Conservation (phyloP, 2,797 vertebrate genomes). For the Acipenser ruthenus region DNA sequence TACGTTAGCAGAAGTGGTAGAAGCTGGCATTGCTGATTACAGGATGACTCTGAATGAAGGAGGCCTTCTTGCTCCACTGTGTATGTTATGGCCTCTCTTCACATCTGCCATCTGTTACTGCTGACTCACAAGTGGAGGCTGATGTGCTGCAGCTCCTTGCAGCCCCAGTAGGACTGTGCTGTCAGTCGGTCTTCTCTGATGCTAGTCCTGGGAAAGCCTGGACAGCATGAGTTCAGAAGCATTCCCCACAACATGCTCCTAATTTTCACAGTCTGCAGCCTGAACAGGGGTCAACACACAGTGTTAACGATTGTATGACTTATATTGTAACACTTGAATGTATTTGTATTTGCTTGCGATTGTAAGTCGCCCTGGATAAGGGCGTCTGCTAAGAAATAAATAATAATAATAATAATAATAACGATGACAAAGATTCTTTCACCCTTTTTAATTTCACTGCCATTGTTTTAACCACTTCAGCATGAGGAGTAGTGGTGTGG, state of each 20-base stretch:
- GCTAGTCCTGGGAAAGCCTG: background rate
- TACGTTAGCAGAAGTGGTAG: no score
- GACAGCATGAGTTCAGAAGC: slow-evolving; percentile 1
- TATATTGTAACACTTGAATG: no score
- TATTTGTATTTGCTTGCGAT: no score
- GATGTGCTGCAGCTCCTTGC: background rate
- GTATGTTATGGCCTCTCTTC: no score
- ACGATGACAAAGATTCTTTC: background rate
- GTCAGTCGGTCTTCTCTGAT: background rate
- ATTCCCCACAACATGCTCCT: slow-evolving; percentile 6
- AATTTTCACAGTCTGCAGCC: slow-evolving; percentile 1
- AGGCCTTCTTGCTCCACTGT: no score
- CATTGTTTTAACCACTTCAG: background rate
- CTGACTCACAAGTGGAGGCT: background rate
- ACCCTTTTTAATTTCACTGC: background rate
- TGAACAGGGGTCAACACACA: slow-evolving; percentile 2
- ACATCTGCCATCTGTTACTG: no score
- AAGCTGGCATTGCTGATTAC: no score
- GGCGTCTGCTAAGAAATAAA: no score
- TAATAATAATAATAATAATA: no score
- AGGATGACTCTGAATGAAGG: no score
- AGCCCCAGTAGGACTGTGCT: background rate
- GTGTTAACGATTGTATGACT: background rate
- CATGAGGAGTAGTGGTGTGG: background rate
- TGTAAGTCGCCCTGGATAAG: no score